Base-by-base conservation (phyloP, 1,140 invertebrate genomes). In the Drosophila mauritiana region DNA sequence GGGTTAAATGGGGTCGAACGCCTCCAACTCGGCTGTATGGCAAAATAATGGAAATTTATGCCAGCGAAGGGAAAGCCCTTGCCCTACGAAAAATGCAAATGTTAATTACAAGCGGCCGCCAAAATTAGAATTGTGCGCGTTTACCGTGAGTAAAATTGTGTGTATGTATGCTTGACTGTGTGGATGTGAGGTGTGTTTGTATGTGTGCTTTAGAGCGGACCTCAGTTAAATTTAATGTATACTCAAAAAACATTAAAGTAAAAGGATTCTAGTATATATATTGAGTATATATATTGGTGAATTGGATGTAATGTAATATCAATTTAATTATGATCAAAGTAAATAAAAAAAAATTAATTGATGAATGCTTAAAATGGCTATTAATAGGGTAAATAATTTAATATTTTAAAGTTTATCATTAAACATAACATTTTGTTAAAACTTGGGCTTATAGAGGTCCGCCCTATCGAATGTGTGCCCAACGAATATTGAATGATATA, bases 11-110 rank as follows among this genome's bases (percentile, higher is more conserved):
- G 53, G 51, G 77, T 62, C 17, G 43, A 59, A 68, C 36, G 62
- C 56, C 36, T 15, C 51, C 25, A 31, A 54, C 31, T 55, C 40
- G 15, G 54, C 22, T 34, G 40, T 57, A 37, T 39, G 48, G 62
- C 34, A n/a, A 65, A 73, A 65, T 69, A 80, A 84, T 84, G 78
- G 46, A 85, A 86, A 86, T 81, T 65, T 68, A 68, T 78, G 74
- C 82, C 46, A 34, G 27, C 42, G 11, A 27, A 15, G 25, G n/a
- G 39, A 27, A 31, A 43, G 40, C 76, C 36, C 57, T 62, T 46
- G 61, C 45, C 42, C 20, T 25, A 68, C 77, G 15, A 88, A 88
- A 88, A 83, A 83, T 83, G 79, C 73, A 86, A 86, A 86, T 86
- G 72, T 86, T 88, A 86, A 86, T 88, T 86, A 88, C 79, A 73